phyloP scores from a whole-genome alignment of 2,113 vertebrate genomes.

The Gorsachius goisagi region DNA sequence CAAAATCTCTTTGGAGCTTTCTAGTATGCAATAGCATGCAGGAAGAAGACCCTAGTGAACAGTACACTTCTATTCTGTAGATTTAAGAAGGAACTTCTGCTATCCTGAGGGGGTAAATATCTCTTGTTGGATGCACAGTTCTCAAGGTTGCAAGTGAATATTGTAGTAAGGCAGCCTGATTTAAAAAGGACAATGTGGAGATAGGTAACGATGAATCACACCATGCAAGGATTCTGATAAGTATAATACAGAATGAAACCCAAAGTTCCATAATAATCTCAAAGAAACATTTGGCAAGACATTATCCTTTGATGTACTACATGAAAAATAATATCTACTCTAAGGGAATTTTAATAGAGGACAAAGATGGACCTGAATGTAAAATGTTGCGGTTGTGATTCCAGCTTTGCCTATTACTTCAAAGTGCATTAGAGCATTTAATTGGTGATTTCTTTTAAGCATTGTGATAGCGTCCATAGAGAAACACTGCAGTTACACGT shows the following conservation, averaged over 20 bases:
- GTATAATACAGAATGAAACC: background rate
- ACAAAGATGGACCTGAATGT: background rate
- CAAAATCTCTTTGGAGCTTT: background rate
- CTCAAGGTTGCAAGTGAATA: background rate
- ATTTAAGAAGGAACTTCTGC: background rate
- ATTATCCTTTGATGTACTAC: background rate
- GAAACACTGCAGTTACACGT: background rate
- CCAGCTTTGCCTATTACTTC: background rate
- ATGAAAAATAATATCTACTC: slow-evolving; percentile 13
- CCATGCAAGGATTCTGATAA: background rate
- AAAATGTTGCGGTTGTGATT: background rate
- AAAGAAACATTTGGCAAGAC: slow-evolving; percentile 15
- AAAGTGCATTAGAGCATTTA: background rate
- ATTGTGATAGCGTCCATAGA: background rate
- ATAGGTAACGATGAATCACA: background rate
- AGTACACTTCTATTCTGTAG: background rate
- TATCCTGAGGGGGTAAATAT: background rate
- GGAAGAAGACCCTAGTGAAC: background rate
- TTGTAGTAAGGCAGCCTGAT: background rate
- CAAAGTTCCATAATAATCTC: slow-evolving; percentile 1
- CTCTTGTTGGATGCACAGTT: background rate
- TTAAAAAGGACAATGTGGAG: background rate
- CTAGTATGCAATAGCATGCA: background rate
- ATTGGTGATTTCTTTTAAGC: background rate
- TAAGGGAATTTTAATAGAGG: slow-evolving; percentile 8